These are phyloP conservation scores for Elysia crispata DNA, from an alignment of 2,888 invertebrate genomes.

Conservation along the genomic window DNA sequence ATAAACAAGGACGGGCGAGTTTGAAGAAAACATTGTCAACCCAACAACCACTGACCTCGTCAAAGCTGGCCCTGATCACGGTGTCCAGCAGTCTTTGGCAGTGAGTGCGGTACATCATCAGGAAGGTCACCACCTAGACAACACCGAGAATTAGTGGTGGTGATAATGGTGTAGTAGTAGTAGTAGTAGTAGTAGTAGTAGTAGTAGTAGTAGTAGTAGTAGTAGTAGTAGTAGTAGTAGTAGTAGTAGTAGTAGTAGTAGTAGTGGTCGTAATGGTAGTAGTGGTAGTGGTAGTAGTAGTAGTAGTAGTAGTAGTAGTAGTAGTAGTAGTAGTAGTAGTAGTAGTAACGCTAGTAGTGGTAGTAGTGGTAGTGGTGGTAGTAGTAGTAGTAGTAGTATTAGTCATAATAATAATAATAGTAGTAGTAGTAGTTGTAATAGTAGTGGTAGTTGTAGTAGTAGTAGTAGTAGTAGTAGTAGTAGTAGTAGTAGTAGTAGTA, in stretches of 20 bases:
- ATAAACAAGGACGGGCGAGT: background rate
- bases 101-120: conserved; percentile 80
- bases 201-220: conserved; percentile 41
- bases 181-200: conserved; percentile 37
- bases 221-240: conserved; percentile 32
- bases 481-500: conserved; percentile 3
- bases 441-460: too few species aligned
- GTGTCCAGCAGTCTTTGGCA: conserved; percentile 79
- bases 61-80: conserved; percentile 78
- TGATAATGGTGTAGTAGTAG: too few species aligned
- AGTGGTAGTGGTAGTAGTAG: too few species aligned
- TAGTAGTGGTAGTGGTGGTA: conserved; percentile 27
- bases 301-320: too few species aligned
- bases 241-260: conserved; percentile 36
- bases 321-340: too few species aligned
- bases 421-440: conserved; percentile 18
- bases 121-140: conserved; percentile 78
- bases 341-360: conserved; percentile 28
- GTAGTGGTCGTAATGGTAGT: too few species aligned
- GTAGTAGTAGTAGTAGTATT: too few species aligned
- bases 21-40: background rate
- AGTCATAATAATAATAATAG: too few species aligned
- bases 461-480: conserved; percentile 29
- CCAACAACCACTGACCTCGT: conserved; percentile 78
- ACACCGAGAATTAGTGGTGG: conserved; percentile 47